Percentiles rank a stretch among this genome's conserved stretches.
phyloP scores from a whole-genome alignment of 2,113 vertebrate genomes.

The Carlito syrichta region DNA sequence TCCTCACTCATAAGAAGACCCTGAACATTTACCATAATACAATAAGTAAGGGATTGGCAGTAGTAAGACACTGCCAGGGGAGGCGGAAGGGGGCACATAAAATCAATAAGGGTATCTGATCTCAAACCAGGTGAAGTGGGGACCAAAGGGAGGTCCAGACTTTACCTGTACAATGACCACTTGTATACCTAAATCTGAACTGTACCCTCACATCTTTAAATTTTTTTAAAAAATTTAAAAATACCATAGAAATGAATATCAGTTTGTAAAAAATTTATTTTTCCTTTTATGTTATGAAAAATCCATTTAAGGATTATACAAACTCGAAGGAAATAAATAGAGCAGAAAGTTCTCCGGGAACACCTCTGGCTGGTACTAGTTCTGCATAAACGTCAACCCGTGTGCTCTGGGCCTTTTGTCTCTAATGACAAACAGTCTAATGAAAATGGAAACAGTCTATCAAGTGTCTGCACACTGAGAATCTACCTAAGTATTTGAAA shows the following conservation, averaged over 20 bases:
- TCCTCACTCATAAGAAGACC: too few species aligned
- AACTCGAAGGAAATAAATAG: not conserved
- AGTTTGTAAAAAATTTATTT: slow-evolving; percentile 14
- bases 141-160: too few species aligned
- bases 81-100: too few species aligned
- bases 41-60: too few species aligned
- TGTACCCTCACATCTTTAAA: too few species aligned
- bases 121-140: too few species aligned
- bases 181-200: too few species aligned
- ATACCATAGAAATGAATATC: not conserved
- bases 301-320: not conserved
- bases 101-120: too few species aligned
- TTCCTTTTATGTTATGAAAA: not conserved
- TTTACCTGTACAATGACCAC: too few species aligned
- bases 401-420: not conserved
- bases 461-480: not conserved
- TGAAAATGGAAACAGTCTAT: not conserved
- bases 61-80: too few species aligned
- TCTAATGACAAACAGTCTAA: not conserved
- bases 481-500: not conserved
- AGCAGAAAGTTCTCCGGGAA: not conserved
- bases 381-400: not conserved
- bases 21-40: too few species aligned
- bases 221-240: too few species aligned
- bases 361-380: not conserved